Evolutionary conservation across 2,797 vertebrate genomes (phyloP).

Genomic region (Clangula hyemalis): DNA sequence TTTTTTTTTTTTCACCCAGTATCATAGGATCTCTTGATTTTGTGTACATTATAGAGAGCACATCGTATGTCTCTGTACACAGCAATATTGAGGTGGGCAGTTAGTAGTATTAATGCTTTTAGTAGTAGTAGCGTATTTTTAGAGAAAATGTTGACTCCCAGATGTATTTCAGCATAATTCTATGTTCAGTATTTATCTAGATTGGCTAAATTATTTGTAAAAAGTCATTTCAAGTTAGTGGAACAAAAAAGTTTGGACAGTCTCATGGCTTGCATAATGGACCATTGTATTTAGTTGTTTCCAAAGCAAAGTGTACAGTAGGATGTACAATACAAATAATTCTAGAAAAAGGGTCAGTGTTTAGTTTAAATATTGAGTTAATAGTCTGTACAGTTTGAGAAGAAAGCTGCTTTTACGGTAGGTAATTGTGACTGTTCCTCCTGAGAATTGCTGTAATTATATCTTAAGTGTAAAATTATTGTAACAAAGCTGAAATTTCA

Average conservation of each 20-base stretch:
- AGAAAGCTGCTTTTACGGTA: neutral
- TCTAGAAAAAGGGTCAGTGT: neutral
- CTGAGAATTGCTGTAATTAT: slow-evolving; percentile 3
- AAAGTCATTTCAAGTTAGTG: slow-evolving; percentile 47
- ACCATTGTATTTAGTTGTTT: slow-evolving; percentile 55
- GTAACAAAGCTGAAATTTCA: neutral
- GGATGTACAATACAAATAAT: slow-evolving; percentile 16
- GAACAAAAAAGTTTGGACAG: slow-evolving; percentile 34
- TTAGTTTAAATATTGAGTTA: neutral
- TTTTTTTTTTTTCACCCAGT: neutral
- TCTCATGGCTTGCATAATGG: slow-evolving; percentile 51
- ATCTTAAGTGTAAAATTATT: neutral
- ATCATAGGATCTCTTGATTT: neutral
- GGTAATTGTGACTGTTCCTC: neutral
- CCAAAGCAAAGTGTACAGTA: slow-evolving; percentile 27
- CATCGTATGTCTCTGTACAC: slow-evolving; percentile 14
- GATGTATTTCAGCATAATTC: neutral
- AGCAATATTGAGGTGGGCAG: slow-evolving; percentile 21
- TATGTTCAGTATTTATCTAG: slow-evolving; percentile 31
- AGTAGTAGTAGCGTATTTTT: neutral
- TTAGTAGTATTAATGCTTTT: slow-evolving; percentile 33
- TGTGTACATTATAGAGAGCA: neutral
- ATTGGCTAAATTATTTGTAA: slow-evolving; percentile 56
- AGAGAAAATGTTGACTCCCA: neutral
- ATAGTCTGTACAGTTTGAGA: slow-evolving; percentile 20